Evolutionary conservation across 2,113 vertebrate species (phyloP).

Genomic region (Thinocorus orbignyianus): DNA sequence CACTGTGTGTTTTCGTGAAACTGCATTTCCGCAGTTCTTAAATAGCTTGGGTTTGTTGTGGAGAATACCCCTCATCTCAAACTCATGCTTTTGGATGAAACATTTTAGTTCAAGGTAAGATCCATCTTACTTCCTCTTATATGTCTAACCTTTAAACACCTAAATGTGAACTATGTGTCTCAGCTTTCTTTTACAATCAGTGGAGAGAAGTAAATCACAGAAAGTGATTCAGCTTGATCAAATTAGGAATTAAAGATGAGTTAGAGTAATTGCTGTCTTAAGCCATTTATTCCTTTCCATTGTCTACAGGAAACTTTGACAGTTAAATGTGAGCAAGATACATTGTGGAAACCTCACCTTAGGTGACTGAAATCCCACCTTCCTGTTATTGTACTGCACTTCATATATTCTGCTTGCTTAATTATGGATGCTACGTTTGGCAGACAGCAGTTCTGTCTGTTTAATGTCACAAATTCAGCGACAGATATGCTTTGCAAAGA

Average conservation of each 20-base stretch:
- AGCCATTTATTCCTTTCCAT: slow-evolving; percentile 31
- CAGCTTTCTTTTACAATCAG: background rate
- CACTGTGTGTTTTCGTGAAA: background rate
- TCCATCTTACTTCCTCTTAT: background rate
- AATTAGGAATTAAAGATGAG: background rate
- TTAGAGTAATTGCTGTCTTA: slow-evolving; percentile 10
- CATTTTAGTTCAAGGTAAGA: background rate
- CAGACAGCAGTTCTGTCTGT: slow-evolving; percentile 6
- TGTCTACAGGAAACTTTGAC: background rate
- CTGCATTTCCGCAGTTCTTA: background rate
- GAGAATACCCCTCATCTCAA: background rate
- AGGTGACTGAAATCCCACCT: slow-evolving; percentile 25
- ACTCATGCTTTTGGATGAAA: background rate
- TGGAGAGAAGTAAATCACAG: background rate
- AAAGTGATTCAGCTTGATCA: background rate
- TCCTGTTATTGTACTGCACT: background rate
- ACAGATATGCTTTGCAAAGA: background rate
- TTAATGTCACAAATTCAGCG: slow-evolving; percentile 4
- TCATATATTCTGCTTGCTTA: slow-evolving; percentile 11
- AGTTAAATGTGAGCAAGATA: background rate
- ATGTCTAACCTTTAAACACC: background rate
- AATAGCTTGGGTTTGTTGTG: background rate
- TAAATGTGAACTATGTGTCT: background rate
- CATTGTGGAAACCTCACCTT: background rate
- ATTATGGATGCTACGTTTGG: slow-evolving; percentile 35